These are phyloP conservation scores for Sebastes taczanowskii DNA, from an alignment of 2,797 vertebrate genomes.

Conservation along the genomic window DNA sequence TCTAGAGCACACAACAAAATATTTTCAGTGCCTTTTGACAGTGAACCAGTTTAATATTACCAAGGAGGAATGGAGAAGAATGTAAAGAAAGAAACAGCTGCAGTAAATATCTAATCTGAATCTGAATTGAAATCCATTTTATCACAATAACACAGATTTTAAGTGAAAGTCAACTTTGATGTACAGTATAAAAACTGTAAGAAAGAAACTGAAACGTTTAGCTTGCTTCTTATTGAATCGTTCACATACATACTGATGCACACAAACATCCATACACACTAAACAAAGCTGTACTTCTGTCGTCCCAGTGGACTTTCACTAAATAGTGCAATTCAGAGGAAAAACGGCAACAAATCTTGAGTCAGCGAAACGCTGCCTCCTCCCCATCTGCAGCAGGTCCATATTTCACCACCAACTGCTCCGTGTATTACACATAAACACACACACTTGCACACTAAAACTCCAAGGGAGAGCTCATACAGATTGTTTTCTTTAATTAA, in stretches of 20 bases:
- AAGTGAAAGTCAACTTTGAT: neutral
- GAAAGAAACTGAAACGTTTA: neutral
- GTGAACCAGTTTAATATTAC: neutral
- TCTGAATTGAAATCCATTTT: neutral
- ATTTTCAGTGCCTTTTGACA: neutral
- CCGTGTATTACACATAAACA: neutral
- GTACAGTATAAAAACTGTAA: neutral
- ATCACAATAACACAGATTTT: neutral
- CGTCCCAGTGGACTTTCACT: constrained; percentile 7
- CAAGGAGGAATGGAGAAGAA: neutral
- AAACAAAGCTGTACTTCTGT: constrained; percentile 11
- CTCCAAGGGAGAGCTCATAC: neutral
- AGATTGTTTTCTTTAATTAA: constrained; percentile 45
- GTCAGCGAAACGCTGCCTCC: constrained; percentile 36
- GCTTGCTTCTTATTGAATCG: neutral
- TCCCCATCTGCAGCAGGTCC: neutral
- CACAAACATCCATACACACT: neutral
- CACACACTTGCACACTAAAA: neutral
- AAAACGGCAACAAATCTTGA: constrained; percentile 40
- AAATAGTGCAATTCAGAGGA: constrained; percentile 42
- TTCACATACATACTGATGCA: neutral
- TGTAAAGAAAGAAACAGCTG: neutral
- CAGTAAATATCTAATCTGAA: neutral
- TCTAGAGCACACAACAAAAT: too few relatives aligned
- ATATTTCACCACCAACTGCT: constrained; percentile 31